A percentile compares a stretch with the other conserved stretches of the same genome.
phyloP scores from a whole-genome alignment of 1,140 invertebrate species.

The Drosophila ironensis region DNA sequence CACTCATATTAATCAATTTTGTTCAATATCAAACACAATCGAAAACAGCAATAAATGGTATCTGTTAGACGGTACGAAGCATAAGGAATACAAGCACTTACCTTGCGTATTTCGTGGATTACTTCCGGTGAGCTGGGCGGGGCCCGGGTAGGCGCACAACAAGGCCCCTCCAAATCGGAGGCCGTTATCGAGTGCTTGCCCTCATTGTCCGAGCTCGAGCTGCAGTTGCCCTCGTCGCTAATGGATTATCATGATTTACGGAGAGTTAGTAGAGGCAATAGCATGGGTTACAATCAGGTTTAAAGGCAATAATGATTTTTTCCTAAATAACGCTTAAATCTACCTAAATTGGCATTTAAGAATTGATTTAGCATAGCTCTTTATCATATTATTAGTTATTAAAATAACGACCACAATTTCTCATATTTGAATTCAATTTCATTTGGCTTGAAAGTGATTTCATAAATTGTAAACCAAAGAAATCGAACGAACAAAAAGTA shows the following conservation, averaged over 20 bases:
- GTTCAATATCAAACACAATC: too few species aligned
- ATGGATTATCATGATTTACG: constrained; percentile 2
- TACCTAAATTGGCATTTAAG: too few species aligned
- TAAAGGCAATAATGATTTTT: too few species aligned
- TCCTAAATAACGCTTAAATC: too few species aligned
- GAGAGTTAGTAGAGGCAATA: neutral
- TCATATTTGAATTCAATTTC: too few species aligned
- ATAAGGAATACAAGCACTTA: constrained; percentile 22
- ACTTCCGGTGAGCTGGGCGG: constrained; percentile 84
- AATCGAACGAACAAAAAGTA: too few species aligned
- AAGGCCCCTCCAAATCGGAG: constrained; percentile 80
- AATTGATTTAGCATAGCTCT: neutral
- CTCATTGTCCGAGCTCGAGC: constrained; percentile 84
- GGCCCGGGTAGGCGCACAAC: constrained; percentile 79
- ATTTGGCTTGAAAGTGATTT: too few species aligned
- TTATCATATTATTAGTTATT: too few species aligned
- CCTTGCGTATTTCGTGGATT: constrained; percentile 72
- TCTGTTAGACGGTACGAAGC: neutral
- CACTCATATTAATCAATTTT: too few species aligned
- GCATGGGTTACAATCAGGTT: too few species aligned
- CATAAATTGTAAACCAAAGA: too few species aligned
- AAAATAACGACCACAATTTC: too few species aligned
- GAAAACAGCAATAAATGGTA: neutral
- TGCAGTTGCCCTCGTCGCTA: constrained; percentile 90
- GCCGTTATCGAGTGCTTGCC: constrained; percentile 69